Percentiles rank a stretch among this genome's conserved stretches.
These are phyloP conservation scores for Lamprologus speciosus DNA, from an alignment of 2,113 vertebrate genomes.

Conservation along the genomic window DNA sequence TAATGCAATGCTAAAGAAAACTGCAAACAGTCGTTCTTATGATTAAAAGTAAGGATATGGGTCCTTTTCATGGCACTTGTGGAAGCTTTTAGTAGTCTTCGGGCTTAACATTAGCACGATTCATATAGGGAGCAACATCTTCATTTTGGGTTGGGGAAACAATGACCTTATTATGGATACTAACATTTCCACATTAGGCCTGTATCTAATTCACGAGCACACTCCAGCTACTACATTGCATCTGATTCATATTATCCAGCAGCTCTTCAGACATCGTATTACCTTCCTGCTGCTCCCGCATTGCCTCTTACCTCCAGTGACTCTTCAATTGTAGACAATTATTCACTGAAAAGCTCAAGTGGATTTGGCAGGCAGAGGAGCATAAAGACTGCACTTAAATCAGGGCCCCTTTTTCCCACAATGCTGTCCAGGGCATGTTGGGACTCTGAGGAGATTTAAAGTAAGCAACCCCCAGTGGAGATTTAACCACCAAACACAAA, in stretches of 20 bases:
- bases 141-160: background rate
- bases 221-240: background rate
- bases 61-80: background rate
- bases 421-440: conserved; percentile 16
- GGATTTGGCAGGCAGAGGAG: background rate
- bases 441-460: conserved; percentile 2
- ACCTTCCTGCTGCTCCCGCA: background rate
- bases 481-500: conserved; percentile 22
- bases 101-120: background rate
- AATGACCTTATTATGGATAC: background rate
- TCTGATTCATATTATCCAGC: conserved; percentile 7
- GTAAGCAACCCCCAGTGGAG: conserved; percentile 37
- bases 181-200: background rate
- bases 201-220: conserved; percentile 11
- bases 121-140: background rate
- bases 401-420: conserved; percentile 27
- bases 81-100: background rate
- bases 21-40: background rate
- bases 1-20: background rate
- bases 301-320: background rate
- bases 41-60: background rate
- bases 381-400: background rate
- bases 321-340: background rate
- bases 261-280: background rate
- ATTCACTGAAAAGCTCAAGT: background rate